A percentile compares a stretch with the other conserved stretches of the same genome.
Conservation (phyloP, 2,797 vertebrate species). For the Chrysocyon brachyurus region DNA sequence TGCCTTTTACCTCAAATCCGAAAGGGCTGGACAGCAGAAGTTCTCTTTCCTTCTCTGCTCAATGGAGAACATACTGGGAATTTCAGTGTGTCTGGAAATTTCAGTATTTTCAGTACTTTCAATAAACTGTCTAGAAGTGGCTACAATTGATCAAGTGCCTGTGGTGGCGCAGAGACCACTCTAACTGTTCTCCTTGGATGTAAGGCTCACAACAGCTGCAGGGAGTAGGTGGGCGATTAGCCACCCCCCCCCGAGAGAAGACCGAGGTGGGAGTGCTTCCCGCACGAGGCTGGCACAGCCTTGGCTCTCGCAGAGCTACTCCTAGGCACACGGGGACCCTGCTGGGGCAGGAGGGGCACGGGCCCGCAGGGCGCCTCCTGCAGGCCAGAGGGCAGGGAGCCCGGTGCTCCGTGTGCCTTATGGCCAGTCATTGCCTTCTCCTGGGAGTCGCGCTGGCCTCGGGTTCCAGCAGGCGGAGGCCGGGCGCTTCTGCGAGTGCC, state of each 20-base stretch:
- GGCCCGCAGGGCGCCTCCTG: not conserved
- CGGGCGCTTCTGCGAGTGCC: not conserved
- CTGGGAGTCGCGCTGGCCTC: not conserved
- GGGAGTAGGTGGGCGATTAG: fast-evolving
- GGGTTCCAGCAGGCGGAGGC: not conserved
- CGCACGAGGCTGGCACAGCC: not conserved
- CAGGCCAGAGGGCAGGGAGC: not conserved
- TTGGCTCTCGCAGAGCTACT: not conserved
- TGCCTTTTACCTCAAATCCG: not conserved
- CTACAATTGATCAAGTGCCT: not conserved
- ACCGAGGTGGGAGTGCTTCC: not conserved
- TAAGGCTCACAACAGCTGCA: not conserved
- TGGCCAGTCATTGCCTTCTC: not conserved
- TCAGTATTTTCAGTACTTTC: not conserved
- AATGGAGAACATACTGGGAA: not conserved
- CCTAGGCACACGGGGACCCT: not conserved
- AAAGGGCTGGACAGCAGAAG: fast-evolving
- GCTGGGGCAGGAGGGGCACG: fast-evolving
- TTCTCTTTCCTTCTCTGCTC: too few relatives aligned
- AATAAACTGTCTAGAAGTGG: not conserved
- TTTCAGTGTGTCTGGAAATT: not conserved
- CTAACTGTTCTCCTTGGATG: not conserved
- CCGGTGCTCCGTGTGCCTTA: fast-evolving
- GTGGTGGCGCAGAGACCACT: not conserved
- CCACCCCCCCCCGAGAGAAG: not conserved